Base-by-base conservation (phyloP, 1,140 invertebrate species). In the Holcopasites calliopsidis region DNA sequence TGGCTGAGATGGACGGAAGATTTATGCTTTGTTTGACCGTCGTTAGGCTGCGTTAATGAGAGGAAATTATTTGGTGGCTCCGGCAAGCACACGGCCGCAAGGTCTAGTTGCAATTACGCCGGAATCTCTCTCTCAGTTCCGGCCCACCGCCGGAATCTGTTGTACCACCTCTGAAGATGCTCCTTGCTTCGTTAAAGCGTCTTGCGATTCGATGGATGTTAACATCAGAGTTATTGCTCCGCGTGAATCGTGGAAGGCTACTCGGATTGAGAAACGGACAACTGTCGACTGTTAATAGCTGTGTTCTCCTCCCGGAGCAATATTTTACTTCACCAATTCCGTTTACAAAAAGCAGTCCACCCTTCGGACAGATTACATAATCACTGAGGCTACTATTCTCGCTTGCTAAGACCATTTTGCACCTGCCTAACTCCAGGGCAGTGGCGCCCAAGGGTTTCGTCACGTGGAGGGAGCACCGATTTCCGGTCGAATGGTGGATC, bases 1-100 rank as follows among this genome's bases (percentile, higher is more conserved):
- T 28, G 76, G 61, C 71, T 71, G 69, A 71, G 78, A 71, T 68
- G 77, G 50, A 52, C 71, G 50, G 61, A 78, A 81, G 83, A 84
- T 79, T 85, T 77, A 79, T 76, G 77, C 80, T 84, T 86, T 81
- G 75, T 84, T 84, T 79, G 76, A 77, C 66, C 76, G 66, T 83
- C 71, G 71, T 68, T 83, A 72, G 72, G 77, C 60, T 73, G 62
- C 66, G 71, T 74, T 83, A 82, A 83, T 83, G 69, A 78, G 69
- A 68, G 82, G 78, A 82, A 84, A 84, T 82, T 77, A 57, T 82
- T 82, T 74, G 74, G 50, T 26, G 47, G 61, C 74, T 66, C n/a
- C 68, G 47, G 38, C 18, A 55, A 65, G 57, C 40, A 57, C 57
- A 13, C 50, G n/a, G 54, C 64, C 62, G 42, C 62, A 35, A 38